Base-by-base conservation (phyloP, 53 echinoderm and acorn worm species). In the Echinarachnius parma region DNA sequence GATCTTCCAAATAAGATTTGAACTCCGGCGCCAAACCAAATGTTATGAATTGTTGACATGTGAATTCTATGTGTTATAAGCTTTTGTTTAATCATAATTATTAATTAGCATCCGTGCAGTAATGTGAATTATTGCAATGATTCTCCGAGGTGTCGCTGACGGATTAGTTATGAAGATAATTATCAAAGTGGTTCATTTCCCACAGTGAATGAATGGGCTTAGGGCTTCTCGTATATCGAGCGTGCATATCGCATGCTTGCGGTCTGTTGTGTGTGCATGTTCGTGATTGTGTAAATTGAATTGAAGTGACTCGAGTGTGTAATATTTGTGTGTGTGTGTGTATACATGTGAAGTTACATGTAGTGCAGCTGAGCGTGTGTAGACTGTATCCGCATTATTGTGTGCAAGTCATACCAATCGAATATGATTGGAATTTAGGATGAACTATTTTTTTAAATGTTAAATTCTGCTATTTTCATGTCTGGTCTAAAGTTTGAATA, bases 141-240 rank as follows among this genome's bases (percentile, higher is more conserved):
- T 72, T 72, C 25, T 23, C 24, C 74, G 74, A 56, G 42, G 56
- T 16, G 74, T 57, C 57, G 42, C n/a, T 54, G 31, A 24, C 57
- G 74, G 74, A 72, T 72, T 39, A 72, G 57, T 72, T 72, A 72
- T 72, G 56, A 72, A 72, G 74, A 72, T 72, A 72, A 72, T 72
- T 72, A 72, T 72, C 56, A 72, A 56, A 39, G 36, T 27, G 39
- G 55, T 72, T 42, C 55, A 39, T 53, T 53, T 54, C 74, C 39
- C 74, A 56, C 66, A 48, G 37, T 82, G 82, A 76, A 82, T 75
- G 82, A 81, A 68, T 82, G 64, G 47, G 66, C 32, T 37, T 23
- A 62, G n/a, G n/a, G n/a, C n/a, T n/a, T n/a, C n/a, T n/a, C n/a
- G n/a, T n/a, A n/a, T n/a, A n/a, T n/a, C n/a, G n/a, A n/a, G n/a